Evolutionary conservation across 2,888 invertebrate genomes (phyloP), one percentile per base, ranked within the genome.

Genomic region (Lottia gigantea): DNA sequence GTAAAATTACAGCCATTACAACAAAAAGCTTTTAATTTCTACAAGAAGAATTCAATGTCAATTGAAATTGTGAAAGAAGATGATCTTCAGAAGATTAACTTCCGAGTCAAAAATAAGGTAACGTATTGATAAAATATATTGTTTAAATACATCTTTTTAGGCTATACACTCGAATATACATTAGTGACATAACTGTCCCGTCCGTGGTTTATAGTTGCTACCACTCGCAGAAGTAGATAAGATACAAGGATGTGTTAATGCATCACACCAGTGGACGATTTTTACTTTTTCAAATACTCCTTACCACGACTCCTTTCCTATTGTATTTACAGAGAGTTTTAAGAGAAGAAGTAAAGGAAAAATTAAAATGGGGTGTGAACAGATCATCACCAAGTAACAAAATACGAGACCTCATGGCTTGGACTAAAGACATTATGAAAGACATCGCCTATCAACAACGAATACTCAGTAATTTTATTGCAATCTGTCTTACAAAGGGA

Each of bases 371-470:
- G 88, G 86, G 82, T 72, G 88, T 88, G 7, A 87, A 88, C 78
- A 73, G 88, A 40, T 86, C 88, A 19, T 88, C 88, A 0, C 87
- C 88, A 19, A 88, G 87, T 81, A 88, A 87, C 81, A 88, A 88
- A 78, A 88, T 88, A 64, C 77, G 88, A 12, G 88, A 88, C 75
- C 80, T 88, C 62, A 88, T 88, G 87, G 85, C 79, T 40, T 88
- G 88, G 88, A 85, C 87, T 45, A 86, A 84, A 64, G 88, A 88
- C 74, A 89, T 88, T 64, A 85, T 88, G 80, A 87, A 87, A 67
- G 88, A 88, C 72, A 88, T 88, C 65, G 84, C 85, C 40, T 88
- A 88, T 74, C 88, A 88, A 76, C 79, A 86, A 62, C 79, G 77
- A 64, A 86, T 89, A 46, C 81, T 88, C 15, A 84, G 83, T 68